Conservation (phyloP, 92 coral and sea anemone species). For the Actinernus sp. region DNA sequence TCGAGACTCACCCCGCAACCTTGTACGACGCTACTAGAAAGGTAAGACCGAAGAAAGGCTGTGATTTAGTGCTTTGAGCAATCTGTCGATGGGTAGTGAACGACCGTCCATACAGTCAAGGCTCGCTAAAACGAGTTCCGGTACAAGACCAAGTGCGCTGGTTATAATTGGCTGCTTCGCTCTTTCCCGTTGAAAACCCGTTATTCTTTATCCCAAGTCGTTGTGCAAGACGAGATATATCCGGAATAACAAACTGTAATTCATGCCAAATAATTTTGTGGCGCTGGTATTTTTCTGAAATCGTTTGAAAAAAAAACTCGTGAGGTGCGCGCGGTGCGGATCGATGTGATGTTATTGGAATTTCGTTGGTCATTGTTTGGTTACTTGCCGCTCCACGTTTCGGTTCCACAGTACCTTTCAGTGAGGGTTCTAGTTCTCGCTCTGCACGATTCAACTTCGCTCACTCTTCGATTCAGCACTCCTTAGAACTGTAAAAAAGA, state of each 20-base stretch:
- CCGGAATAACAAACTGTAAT: neutral
- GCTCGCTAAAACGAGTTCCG: slow-evolving; percentile 56
- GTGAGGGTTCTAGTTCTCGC: too few relatives aligned
- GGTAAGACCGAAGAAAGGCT: slow-evolving; percentile 10
- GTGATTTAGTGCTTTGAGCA: neutral
- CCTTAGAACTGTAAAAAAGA: too few relatives aligned
- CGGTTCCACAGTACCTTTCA: slow-evolving; percentile 15
- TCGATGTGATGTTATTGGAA: slow-evolving; percentile 17
- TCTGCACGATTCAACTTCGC: too few relatives aligned
- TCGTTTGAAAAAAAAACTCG: neutral
- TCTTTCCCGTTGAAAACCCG: slow-evolving; percentile 7
- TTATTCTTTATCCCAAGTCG: slow-evolving; percentile 14
- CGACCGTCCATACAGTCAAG: neutral
- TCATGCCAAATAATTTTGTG: slow-evolving; percentile 16
- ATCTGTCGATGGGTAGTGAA: too few relatives aligned
- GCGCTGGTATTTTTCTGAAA: neutral
- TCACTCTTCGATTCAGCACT: slow-evolving; percentile 18
- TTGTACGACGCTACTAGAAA: neutral
- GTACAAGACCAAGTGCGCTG: slow-evolving; percentile 32
- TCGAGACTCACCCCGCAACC: slow-evolving; percentile 4
- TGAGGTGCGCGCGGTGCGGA: slow-evolving; percentile 43
- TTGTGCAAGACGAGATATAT: slow-evolving; percentile 14
- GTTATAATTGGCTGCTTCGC: slow-evolving; percentile 53
- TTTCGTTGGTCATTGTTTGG: slow-evolving; percentile 38
- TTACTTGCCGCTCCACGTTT: slow-evolving; percentile 23